Percentiles rank a stretch among this genome's conserved stretches.
Conservation (phyloP, 2,888 invertebrate species). For the Labia minor region DNA sequence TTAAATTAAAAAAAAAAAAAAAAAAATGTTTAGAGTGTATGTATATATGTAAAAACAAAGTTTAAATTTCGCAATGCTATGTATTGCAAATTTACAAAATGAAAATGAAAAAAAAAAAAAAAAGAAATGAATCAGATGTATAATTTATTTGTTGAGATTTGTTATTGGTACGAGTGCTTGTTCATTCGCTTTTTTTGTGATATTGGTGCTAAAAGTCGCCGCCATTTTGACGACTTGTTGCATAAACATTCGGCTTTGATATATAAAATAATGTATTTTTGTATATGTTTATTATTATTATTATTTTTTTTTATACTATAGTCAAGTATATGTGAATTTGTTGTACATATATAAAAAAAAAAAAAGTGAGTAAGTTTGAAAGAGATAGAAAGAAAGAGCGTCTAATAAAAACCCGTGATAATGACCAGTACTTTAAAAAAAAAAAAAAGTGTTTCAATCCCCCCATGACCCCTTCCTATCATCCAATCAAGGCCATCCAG, state of each 20-base stretch:
- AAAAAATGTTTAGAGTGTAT: not conserved
- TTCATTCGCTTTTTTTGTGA: slow-evolving; percentile 13
- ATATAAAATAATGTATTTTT: not conserved
- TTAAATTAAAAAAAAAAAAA: not conserved
- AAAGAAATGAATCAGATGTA: too few species aligned
- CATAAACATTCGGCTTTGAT: slow-evolving; percentile 8
- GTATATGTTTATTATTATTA: too few species aligned
- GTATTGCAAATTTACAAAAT: slow-evolving; percentile 13
- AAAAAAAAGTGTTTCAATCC: slow-evolving; percentile 2
- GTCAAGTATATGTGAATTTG: not conserved
- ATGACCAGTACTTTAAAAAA: slow-evolving; percentile 13
- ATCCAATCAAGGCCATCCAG: not conserved
- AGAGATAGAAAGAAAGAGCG: slow-evolving; percentile 18
- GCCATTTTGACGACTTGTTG: slow-evolving; percentile 1
- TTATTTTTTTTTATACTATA: not conserved
- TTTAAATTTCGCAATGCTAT: not conserved
- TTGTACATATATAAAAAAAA: not conserved
- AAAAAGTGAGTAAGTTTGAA: not conserved
- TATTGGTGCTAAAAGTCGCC: slow-evolving; percentile 13
- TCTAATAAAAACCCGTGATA: slow-evolving; percentile 24
- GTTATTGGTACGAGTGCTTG: not conserved
- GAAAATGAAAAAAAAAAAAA: not conserved
- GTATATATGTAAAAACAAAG: not conserved
- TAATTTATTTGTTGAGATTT: not conserved
- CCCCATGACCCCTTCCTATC: not conserved